Conservation (phyloP, 2,797 vertebrate species). For the Anisognathus igniventris region DNA sequence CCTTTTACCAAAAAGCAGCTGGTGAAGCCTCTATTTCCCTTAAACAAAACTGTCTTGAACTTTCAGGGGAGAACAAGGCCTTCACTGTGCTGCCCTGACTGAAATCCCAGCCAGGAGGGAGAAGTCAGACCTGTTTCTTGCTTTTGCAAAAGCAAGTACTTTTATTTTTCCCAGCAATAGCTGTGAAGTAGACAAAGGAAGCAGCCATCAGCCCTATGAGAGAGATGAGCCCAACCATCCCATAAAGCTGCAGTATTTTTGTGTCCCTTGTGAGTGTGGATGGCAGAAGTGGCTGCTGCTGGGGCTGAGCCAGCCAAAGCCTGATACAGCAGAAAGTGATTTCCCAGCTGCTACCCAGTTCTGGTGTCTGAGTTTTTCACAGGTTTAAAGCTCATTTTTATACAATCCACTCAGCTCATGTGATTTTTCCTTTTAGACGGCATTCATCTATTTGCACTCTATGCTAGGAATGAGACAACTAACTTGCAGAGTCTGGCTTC, state of each 20-base stretch:
- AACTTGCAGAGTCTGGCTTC: neutral
- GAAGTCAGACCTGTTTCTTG: constrained; percentile 7
- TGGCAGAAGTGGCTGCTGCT: neutral
- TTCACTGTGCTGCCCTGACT: constrained; percentile 46
- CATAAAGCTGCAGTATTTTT: neutral
- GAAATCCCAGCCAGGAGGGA: constrained; percentile 23
- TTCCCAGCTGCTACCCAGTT: neutral
- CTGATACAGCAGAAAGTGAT: neutral
- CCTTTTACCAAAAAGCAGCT: constrained; percentile 64
- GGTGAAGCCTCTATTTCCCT: constrained; percentile 33
- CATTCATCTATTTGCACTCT: neutral
- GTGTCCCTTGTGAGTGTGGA: neutral
- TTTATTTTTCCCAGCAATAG: neutral
- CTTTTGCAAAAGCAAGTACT: neutral
- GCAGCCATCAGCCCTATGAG: neutral
- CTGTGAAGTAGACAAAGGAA: neutral
- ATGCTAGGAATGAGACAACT: neutral
- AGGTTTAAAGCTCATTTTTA: neutral
- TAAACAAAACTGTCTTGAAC: constrained; percentile 55
- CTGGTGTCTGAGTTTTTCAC: neutral
- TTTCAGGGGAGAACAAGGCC: constrained; percentile 67
- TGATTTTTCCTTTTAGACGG: neutral
- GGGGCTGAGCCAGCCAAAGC: neutral
- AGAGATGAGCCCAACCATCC: neutral
- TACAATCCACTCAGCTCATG: neutral